Percentiles rank a stretch among this genome's conserved stretches.
These are phyloP conservation scores for Prosopocoilus inquinatus DNA, from an alignment of 2,888 invertebrate genomes.

Conservation along the genomic window DNA sequence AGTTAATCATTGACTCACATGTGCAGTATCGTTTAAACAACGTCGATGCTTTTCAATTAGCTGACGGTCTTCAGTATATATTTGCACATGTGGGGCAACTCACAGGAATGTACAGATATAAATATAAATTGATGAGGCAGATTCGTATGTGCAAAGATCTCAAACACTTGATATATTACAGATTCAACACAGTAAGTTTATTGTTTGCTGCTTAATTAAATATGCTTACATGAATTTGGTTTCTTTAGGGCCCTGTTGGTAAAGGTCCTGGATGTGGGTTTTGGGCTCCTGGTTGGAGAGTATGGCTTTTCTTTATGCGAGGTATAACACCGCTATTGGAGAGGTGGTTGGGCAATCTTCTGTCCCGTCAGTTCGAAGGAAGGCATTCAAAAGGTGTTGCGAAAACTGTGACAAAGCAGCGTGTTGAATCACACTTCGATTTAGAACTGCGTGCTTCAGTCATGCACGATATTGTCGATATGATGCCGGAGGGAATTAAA, in stretches of 20 bases:
- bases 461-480: conserved; percentile 98
- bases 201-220: background rate
- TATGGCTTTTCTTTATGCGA: conserved; percentile 99
- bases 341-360: conserved; percentile 97
- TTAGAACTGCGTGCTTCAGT: conserved; percentile 95
- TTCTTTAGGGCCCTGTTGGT: conserved; percentile 85
- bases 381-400: conserved; percentile 99
- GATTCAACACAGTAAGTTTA: conserved; percentile 90
- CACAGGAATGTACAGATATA: conserved; percentile 99
- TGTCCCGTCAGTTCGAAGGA: conserved; percentile 98
- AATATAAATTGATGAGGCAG: conserved; percentile 97
- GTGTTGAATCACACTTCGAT: conserved; percentile 99
- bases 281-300: conserved; percentile 99
- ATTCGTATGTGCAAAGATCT: conserved; percentile 99
- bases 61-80: conserved; percentile 98
- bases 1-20: conserved; percentile 97
- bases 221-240: conserved; percentile 8
- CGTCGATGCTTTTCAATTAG: conserved; percentile 97
- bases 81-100: conserved; percentile 99
- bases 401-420: conserved; percentile 99
- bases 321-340: conserved; percentile 98
- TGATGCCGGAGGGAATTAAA: conserved; percentile 99
- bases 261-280: conserved; percentile 98
- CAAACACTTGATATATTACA: conserved; percentile 98
- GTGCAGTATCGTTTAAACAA: conserved; percentile 99